Conservation (phyloP, 2,797 vertebrate species). For the Fratercula arctica region DNA sequence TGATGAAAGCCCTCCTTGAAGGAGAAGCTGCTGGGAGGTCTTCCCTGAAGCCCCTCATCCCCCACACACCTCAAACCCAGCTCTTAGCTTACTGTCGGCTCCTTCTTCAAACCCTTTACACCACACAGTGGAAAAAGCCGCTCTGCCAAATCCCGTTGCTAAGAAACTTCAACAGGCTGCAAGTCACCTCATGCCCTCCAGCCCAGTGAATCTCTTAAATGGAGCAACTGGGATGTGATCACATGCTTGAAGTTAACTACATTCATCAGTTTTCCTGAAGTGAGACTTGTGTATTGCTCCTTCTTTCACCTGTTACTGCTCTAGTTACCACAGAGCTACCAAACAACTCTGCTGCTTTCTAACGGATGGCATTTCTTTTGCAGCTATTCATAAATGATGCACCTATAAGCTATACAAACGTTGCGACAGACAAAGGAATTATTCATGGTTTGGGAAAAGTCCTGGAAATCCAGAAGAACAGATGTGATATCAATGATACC, state of each 20-base stretch:
- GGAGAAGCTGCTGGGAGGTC: background rate
- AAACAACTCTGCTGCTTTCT: background rate
- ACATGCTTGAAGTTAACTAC: background rate
- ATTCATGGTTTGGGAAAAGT: conserved; percentile 87
- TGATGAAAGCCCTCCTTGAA: background rate
- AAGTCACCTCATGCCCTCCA: background rate
- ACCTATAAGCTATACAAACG: conserved; percentile 82
- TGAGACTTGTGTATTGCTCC: background rate
- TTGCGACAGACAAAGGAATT: conserved; percentile 86
- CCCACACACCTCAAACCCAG: background rate
- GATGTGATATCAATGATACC: conserved; percentile 82
- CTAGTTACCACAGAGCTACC: background rate
- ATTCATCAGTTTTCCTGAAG: background rate
- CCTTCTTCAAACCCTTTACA: background rate
- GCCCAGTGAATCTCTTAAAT: background rate
- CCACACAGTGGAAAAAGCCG: background rate
- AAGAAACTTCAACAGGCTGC: background rate
- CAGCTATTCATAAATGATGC: conserved; percentile 90
- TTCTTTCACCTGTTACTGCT: background rate
- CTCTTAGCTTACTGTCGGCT: background rate
- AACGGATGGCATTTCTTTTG: background rate
- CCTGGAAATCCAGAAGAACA: conserved; percentile 87
- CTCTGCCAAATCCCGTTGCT: background rate
- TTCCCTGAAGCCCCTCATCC: background rate
- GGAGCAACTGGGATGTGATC: background rate